phyloP scores from a whole-genome alignment of 1,140 invertebrate species.

The Drosophila quadrilineata region DNA sequence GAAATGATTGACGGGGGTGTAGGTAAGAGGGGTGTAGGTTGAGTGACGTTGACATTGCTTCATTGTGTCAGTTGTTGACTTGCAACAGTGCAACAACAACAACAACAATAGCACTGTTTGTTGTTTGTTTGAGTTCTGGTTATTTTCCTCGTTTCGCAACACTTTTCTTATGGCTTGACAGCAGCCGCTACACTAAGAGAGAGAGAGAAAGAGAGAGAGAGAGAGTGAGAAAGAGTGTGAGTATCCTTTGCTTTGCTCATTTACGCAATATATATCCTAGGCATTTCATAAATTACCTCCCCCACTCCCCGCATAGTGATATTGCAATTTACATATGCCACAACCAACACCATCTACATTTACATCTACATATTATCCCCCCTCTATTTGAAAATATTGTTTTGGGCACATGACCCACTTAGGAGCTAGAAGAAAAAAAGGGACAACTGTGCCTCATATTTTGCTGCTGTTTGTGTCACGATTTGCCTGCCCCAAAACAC shows the following conservation, averaged over 20 bases:
- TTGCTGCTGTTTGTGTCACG: conserved; percentile 10
- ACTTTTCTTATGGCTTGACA: conserved; percentile 23
- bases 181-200: not conserved
- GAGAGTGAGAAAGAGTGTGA: not conserved
- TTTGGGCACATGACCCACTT: conserved; percentile 59
- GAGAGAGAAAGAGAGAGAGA: not conserved
- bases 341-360: not conserved
- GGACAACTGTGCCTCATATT: conserved; percentile 16
- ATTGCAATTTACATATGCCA: conserved; percentile 16
- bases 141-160: conserved; percentile 20
- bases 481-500: no score
- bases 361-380: no score
- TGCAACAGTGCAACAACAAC: conserved; percentile 17
- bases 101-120: conserved; percentile 18
- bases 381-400: conserved; percentile 19
- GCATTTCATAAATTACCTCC: conserved; percentile 42
- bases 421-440: not conserved
- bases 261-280: conserved; percentile 27
- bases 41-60: conserved; percentile 34
- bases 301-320: not conserved
- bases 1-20: not conserved
- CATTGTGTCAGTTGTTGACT: conserved; percentile 41
- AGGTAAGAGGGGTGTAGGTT: not conserved
- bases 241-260: conserved; percentile 6
- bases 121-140: conserved; percentile 15